Evolutionary conservation across 2,797 vertebrate species (phyloP).

Genomic region (Emys orbicularis): DNA sequence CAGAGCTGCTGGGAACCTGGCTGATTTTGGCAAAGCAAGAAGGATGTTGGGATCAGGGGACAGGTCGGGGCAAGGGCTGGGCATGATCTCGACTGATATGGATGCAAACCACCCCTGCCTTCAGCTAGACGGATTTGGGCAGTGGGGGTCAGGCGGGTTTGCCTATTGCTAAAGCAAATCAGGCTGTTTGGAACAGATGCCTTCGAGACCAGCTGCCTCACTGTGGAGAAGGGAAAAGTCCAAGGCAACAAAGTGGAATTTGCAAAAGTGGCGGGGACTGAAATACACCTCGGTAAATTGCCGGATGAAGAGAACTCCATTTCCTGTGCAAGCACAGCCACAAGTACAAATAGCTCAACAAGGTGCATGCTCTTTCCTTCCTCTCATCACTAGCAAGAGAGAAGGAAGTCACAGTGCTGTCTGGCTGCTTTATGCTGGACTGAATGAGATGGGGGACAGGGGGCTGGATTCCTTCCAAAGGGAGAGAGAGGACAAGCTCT

Average conservation of each 20-base stretch:
- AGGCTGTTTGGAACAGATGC: neutral
- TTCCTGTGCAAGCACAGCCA: neutral
- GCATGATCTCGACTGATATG: accelerated
- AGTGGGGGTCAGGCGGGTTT: neutral
- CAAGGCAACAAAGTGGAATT: no score
- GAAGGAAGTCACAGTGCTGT: neutral
- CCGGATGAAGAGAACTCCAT: neutral
- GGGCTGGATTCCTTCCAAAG: accelerated
- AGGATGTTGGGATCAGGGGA: accelerated
- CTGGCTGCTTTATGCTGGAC: accelerated
- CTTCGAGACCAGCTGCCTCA: neutral
- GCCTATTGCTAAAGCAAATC: neutral
- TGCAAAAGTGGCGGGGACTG: neutral
- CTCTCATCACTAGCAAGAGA: neutral
- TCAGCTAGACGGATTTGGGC: accelerated
- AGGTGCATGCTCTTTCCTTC: constrained; percentile 29
- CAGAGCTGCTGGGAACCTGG: accelerated
- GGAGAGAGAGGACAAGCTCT: accelerated
- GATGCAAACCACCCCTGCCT: neutral
- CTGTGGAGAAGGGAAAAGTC: neutral
- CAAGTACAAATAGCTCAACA: constrained; percentile 11
- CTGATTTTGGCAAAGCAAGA: neutral
- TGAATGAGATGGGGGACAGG: neutral
- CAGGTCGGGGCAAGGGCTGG: accelerated
- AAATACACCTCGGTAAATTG: accelerated